These are phyloP conservation scores for Plecturocebus donacophilus DNA, from an alignment of 2,113 vertebrate genomes.

Conservation along the genomic window DNA sequence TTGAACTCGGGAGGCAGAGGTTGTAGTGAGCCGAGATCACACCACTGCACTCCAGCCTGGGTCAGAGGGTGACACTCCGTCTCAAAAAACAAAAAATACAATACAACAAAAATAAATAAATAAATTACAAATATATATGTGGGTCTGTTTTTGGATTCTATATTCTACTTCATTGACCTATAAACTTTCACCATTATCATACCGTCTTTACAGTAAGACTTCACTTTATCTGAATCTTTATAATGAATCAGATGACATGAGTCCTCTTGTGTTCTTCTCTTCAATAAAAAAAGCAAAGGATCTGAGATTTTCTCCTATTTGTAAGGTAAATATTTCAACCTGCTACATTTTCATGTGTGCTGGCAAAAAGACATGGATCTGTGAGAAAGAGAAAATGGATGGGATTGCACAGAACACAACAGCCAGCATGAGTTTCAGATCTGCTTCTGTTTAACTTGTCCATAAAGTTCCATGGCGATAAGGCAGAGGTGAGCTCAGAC, in stretches of 20 bases:
- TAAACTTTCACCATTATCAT: background rate
- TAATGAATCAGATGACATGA: background rate
- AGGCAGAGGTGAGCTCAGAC: background rate
- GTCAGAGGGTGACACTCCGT: fast-evolving
- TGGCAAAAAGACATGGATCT: background rate
- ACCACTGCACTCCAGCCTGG: too few relatives aligned
- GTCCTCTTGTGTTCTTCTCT: background rate
- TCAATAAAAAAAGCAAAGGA: background rate
- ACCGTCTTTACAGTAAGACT: background rate
- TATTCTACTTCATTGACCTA: background rate
- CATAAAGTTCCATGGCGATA: background rate
- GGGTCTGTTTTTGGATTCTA: background rate
- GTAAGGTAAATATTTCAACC: background rate
- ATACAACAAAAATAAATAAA: background rate
- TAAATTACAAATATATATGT: background rate
- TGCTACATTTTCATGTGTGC: background rate
- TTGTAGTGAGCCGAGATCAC: too few relatives aligned
- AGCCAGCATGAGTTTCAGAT: background rate
- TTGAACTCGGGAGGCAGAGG: too few relatives aligned
- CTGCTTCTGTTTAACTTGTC: background rate
- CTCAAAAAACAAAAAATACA: too few relatives aligned
- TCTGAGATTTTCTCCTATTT: background rate
- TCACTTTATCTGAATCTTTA: background rate
- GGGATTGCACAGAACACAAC: background rate
- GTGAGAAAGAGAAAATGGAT: background rate